phyloP scores from a whole-genome alignment of 1,140 invertebrate species.

The Meloidogyne chitwoodi region DNA sequence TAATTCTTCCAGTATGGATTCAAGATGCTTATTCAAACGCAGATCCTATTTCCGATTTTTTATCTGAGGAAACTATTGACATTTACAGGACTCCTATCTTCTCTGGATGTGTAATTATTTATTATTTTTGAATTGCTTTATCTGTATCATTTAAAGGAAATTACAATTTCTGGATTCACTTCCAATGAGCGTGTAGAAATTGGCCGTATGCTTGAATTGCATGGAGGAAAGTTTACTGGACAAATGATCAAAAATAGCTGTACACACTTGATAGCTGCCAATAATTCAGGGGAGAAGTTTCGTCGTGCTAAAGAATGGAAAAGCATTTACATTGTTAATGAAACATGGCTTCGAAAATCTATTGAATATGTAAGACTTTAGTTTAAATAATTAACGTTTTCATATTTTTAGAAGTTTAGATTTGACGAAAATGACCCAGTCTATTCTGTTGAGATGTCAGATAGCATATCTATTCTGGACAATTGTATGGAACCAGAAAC shows the following conservation, averaged over 20 bases:
- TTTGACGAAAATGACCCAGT: not conserved
- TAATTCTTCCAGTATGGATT: conserved; percentile 7
- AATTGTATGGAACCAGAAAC: not conserved
- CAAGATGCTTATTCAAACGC: not conserved
- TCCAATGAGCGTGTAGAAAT: not conserved
- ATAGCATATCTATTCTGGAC: no score
- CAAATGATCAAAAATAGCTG: conserved; percentile 4
- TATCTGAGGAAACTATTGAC: not conserved
- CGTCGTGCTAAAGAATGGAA: conserved; percentile 9
- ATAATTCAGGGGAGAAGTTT: conserved; percentile 19
- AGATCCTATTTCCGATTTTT: not conserved
- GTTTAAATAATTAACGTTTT: not conserved
- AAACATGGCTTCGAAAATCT: conserved; percentile 6
- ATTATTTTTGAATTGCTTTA: not conserved
- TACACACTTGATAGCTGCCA: conserved; percentile 8
- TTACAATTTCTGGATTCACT: conserved; percentile 18
- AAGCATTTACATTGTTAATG: not conserved
- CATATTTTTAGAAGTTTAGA: not conserved
- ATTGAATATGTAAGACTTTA: not conserved
- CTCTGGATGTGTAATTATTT: not conserved
- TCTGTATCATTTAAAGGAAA: not conserved
- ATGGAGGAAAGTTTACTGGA: conserved; percentile 13
- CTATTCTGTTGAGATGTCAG: not conserved
- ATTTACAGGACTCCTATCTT: conserved; percentile 1
- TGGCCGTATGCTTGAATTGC: conserved; percentile 9